Evolutionary conservation across 2,888 invertebrate species (phyloP).

Genomic region (Chymomyza caudatula): DNA sequence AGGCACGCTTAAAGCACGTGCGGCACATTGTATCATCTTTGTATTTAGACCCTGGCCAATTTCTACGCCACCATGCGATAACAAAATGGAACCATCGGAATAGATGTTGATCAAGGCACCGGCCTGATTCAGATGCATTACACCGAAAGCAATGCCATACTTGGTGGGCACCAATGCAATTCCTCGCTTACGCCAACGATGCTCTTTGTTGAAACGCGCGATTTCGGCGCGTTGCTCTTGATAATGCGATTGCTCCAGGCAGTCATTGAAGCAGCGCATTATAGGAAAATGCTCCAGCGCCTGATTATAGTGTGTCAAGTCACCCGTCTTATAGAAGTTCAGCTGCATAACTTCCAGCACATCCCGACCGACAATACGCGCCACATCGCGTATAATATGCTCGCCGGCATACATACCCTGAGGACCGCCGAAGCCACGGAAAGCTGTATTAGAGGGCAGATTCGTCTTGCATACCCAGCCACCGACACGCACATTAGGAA

Average conservation of each 20-base stretch:
- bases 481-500: conserved; percentile 85
- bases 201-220: conserved; percentile 85
- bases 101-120: conserved; percentile 94
- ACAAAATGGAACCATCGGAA: conserved; percentile 90
- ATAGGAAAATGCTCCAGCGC: conserved; percentile 85
- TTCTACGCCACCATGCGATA: conserved; percentile 95
- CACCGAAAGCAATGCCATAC: conserved; percentile 90
- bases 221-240: conserved; percentile 81
- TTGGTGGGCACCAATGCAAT: conserved; percentile 89
- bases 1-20: conserved; percentile 85
- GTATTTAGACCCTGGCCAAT: conserved; percentile 98
- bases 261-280: conserved; percentile 88
- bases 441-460: conserved; percentile 94
- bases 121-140: conserved; percentile 87
- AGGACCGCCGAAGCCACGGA: conserved; percentile 94
- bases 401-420: conserved; percentile 94
- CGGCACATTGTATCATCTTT: conserved; percentile 95
- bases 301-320: conserved; percentile 88
- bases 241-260: conserved; percentile 84
- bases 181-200: conserved; percentile 93
- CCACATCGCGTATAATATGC: conserved; percentile 87
- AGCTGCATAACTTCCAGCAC: conserved; percentile 82
- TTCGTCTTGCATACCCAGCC: conserved; percentile 92
- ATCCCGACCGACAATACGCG: conserved; percentile 83
- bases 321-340: conserved; percentile 90